Percentiles rank a stretch among this genome's conserved stretches.
phyloP scores from a whole-genome alignment of 2,888 invertebrate genomes.

The Zaprionus bogoriensis region DNA sequence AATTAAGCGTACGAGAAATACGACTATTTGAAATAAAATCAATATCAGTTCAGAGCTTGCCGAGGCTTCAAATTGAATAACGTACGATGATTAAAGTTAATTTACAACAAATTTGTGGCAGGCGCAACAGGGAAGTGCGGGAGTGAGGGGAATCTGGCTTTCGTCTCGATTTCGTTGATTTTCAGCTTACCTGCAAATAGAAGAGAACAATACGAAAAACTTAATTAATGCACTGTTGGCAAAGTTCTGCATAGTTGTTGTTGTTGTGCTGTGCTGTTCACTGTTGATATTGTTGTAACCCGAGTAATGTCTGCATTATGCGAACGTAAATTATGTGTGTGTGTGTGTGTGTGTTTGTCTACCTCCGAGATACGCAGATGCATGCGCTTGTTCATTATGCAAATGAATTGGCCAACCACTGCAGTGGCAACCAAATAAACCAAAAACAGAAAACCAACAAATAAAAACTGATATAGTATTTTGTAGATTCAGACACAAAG shows the following conservation, averaged over 20 bases:
- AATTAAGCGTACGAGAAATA: neutral
- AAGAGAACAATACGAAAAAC: slow-evolving; percentile 15
- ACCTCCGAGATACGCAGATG: neutral
- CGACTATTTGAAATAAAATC: neutral
- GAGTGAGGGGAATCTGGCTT: too few species aligned
- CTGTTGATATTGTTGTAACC: slow-evolving; percentile 8
- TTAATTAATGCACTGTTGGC: slow-evolving; percentile 39
- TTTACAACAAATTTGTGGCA: too few species aligned
- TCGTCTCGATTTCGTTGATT: neutral
- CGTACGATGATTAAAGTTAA: neutral
- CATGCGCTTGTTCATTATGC: slow-evolving; percentile 47
- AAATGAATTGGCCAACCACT: slow-evolving; percentile 46
- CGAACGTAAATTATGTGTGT: slow-evolving; percentile 13
- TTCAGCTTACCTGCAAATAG: slow-evolving; percentile 43
- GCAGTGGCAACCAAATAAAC: slow-evolving; percentile 1
- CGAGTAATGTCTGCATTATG: slow-evolving; percentile 14
- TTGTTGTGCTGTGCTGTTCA: too few species aligned
- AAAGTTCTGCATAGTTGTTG: neutral
- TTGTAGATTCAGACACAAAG: neutral
- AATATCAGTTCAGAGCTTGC: neutral
- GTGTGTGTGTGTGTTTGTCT: neutral
- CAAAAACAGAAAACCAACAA: neutral
- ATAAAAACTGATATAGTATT: too few species aligned
- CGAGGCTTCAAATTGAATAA: neutral
- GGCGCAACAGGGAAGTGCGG: too few species aligned